These are phyloP conservation scores for Atherix ibis DNA, from an alignment of 2,888 invertebrate genomes.

Conservation along the genomic window DNA sequence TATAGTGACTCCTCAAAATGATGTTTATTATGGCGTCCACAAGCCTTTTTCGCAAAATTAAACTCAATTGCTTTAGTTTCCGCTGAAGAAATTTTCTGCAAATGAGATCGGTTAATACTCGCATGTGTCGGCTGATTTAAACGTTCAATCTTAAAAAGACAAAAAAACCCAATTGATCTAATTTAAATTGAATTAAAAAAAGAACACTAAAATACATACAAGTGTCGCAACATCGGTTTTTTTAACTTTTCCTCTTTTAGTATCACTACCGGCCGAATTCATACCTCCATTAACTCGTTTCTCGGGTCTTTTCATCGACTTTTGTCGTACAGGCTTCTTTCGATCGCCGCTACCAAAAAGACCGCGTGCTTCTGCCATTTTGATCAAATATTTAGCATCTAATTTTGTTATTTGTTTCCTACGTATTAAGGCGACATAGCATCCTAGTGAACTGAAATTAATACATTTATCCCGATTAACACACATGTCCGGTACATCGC, in stretches of 20 bases:
- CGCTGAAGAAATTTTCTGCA: slow-evolving; percentile 19
- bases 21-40: slow-evolving; percentile 15
- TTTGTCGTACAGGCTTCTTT: slow-evolving; percentile 28
- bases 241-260: slow-evolving; percentile 6
- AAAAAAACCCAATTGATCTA: background rate
- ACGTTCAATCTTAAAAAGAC: slow-evolving; percentile 15
- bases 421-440: slow-evolving; percentile 42
- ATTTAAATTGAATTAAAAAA: slow-evolving; percentile 4
- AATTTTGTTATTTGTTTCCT: slow-evolving; percentile 51
- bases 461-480: slow-evolving; percentile 35
- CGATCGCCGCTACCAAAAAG: slow-evolving; percentile 45
- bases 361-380: slow-evolving; percentile 65
- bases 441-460: slow-evolving; percentile 35
- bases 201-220: background rate
- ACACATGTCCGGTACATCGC: slow-evolving; percentile 42
- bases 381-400: slow-evolving; percentile 70
- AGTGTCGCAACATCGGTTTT: slow-evolving; percentile 12
- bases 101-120: slow-evolving; percentile 22
- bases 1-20: slow-evolving; percentile 4
- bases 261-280: too few relatives aligned
- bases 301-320: slow-evolving; percentile 25
- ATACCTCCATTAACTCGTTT: too few relatives aligned
- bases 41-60: slow-evolving; percentile 19
- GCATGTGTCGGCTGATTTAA: slow-evolving; percentile 22
- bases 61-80: slow-evolving; percentile 19